Conservation (phyloP, 2,888 invertebrate species). For the Incurvaria masculella region DNA sequence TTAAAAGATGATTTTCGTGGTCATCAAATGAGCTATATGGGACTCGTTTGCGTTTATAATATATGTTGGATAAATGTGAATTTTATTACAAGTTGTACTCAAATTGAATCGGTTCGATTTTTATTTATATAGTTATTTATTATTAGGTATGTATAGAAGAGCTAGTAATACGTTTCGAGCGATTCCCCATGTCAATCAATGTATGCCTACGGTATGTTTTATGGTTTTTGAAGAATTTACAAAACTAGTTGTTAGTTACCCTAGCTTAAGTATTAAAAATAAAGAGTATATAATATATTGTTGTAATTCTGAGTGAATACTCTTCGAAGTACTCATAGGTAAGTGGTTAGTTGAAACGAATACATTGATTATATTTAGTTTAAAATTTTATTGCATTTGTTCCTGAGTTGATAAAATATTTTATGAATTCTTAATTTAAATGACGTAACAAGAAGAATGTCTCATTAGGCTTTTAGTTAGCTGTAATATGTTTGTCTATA, state of each 20-base stretch:
- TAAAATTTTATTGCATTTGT: conserved; percentile 55
- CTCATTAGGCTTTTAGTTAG: background rate
- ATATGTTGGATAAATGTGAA: no score
- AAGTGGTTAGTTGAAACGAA: conserved; percentile 33
- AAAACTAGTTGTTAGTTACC: background rate
- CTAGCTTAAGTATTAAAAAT: conserved; percentile 17
- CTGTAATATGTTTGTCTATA: background rate
- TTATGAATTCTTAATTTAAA: conserved; percentile 39
- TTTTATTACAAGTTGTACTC: no score
- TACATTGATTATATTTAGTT: conserved; percentile 41
- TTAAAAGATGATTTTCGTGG: no score
- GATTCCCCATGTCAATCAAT: conserved; percentile 53
- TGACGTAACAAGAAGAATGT: background rate
- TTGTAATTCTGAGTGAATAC: no score
- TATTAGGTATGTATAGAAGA: conserved; percentile 51
- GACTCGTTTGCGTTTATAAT: no score
- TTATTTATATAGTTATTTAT: no score
- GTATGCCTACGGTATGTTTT: conserved; percentile 9
- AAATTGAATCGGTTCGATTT: no score
- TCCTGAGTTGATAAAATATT: conserved; percentile 55
- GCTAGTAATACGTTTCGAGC: conserved; percentile 44
- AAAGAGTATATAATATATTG: conserved; percentile 54
- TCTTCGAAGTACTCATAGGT: no score
- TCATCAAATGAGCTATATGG: no score
- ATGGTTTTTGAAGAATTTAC: background rate